Evolutionary conservation across 2,113 vertebrate genomes (phyloP), one percentile per base, ranked within the genome.

Genomic region (Australoheros scitulus): DNA sequence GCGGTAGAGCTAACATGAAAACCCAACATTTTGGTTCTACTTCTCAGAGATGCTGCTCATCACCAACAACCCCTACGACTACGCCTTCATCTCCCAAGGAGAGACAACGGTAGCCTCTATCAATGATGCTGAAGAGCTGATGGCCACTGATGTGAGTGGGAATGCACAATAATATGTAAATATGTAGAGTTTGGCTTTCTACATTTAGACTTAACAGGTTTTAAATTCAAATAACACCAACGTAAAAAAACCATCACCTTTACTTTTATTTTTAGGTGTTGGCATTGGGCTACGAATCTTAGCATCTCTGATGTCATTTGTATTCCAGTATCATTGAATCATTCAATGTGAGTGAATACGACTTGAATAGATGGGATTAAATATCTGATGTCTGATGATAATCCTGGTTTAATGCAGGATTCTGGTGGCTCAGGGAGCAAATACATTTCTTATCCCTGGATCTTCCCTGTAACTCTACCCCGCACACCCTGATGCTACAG

Each of bases 31-130:
- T 65, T 24, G 17, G 2, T 34, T 18, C 70, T 84, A 5, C 15
- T 57, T 83, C 85, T 79, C 63, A 95, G 95, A 95, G 29, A 95
- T 95, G 95, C 17, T 95, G 80, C 94, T 98, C 61, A 80, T 98
- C 85, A 98, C 94, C 61, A 94, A 93, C 84, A 95, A 95, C 70
- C 94, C 94, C 61, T 95, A 94, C 17, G 94, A 95, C 84, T 95
- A 95, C 50, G 55, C 89, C 86, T 95, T 94, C 92, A 95, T 95
- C 93, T 95, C 94, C 61, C 94, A 95, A 90, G 94, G 94, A 93
- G 94, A 95, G 84, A 95, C 93, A 1, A 93, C 93, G 0, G 94
- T 95, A 11, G 79, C 92, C 20, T 95, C 94, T 1, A 95, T 95
- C 29, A 88, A 94, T 80, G 94, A 95, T 63, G 26, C 92, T 55